Percentiles rank a stretch among this genome's conserved stretches.
phyloP scores from a whole-genome alignment of 1,140 invertebrate genomes.

The Zeugodacus cucurbitae region DNA sequence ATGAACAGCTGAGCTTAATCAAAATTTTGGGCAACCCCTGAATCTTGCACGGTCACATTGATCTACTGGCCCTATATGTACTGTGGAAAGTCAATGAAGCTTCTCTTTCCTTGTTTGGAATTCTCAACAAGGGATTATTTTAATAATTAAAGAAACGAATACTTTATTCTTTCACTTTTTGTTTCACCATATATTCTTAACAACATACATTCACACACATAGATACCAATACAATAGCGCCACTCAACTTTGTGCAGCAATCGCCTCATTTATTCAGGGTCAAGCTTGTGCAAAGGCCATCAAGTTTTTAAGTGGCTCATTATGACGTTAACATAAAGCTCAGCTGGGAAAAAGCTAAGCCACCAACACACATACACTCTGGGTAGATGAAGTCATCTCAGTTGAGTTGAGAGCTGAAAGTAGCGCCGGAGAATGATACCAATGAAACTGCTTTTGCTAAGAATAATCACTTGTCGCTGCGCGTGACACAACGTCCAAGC shows the following conservation, averaged over 20 bases:
- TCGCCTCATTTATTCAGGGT: slow-evolving; percentile 39
- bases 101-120: no score
- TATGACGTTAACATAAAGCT: slow-evolving; percentile 7
- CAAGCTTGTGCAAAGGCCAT: neutral
- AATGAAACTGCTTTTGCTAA: neutral
- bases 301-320: slow-evolving; percentile 22
- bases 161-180: no score
- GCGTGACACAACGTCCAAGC: neutral
- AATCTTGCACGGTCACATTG: no score
- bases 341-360: neutral
- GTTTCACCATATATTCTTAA: no score
- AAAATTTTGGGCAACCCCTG: no score
- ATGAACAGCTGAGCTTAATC: no score
- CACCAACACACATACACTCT: neutral
- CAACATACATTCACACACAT: no score
- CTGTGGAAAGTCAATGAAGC: no score
- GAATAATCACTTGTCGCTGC: neutral
- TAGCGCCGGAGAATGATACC: neutral
- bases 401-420: neutral
- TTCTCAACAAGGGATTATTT: no score
- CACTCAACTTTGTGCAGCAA: neutral
- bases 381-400: neutral
- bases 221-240: neutral
- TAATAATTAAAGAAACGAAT: no score
- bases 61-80: no score